These are phyloP conservation scores for Xylocopa sonorina DNA, from an alignment of 1,140 invertebrate species.

Conservation along the genomic window DNA sequence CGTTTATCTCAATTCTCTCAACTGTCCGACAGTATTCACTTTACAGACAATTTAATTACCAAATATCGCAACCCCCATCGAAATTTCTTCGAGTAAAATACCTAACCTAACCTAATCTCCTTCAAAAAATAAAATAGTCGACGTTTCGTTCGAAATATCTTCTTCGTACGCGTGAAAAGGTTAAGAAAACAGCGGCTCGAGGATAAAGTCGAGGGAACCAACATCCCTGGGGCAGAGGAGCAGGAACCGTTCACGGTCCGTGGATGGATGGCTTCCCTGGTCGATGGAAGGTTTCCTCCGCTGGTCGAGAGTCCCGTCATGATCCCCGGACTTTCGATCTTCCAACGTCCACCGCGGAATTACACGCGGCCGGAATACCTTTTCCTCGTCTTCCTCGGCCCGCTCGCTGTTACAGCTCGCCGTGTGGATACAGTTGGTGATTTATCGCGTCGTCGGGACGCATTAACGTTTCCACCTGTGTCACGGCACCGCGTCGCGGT, in stretches of 20 bases:
- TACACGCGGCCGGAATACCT: constrained; percentile 15
- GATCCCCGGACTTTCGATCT: constrained; percentile 33
- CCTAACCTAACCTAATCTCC: too few species aligned
- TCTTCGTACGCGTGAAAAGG: too few species aligned
- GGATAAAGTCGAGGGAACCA: too few species aligned
- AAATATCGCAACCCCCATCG: too few species aligned
- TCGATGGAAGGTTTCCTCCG: constrained; percentile 24
- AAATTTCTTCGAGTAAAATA: too few species aligned
- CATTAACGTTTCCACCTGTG: constrained; percentile 47
- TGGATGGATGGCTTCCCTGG: constrained; percentile 20
- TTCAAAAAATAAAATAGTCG: too few species aligned
- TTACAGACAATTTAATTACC: too few species aligned
- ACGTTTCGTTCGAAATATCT: too few species aligned
- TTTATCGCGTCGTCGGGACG: constrained; percentile 48
- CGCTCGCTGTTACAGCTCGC: constrained; percentile 2
- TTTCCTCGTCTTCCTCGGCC: constrained; percentile 21
- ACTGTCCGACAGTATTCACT: background rate
- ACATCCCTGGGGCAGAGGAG: background rate
- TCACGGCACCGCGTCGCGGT: constrained; percentile 28
- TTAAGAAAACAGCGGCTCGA: too few species aligned
- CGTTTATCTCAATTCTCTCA: background rate
- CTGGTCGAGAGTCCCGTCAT: constrained; percentile 22
- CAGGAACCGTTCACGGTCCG: constrained; percentile 11
- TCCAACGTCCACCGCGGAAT: constrained; percentile 1
- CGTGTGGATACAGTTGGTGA: constrained; percentile 27